phyloP scores from a whole-genome alignment of 2,888 invertebrate genomes.

The Athalia circularis region DNA sequence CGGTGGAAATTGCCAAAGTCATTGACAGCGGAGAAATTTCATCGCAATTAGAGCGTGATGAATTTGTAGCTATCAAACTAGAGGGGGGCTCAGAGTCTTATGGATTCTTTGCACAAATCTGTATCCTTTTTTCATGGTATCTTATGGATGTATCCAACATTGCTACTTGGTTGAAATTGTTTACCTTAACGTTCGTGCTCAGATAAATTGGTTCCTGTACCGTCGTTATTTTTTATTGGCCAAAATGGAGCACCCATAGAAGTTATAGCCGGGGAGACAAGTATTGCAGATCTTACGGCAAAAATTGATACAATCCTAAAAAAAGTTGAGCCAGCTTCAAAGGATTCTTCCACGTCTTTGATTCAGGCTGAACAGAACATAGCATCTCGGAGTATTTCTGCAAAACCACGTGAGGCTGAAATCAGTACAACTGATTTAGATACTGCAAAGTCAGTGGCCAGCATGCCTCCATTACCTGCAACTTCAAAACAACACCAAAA shows the following conservation, averaged over 20 bases:
- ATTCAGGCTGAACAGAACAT: constrained; percentile 61
- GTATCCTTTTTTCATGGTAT: constrained; percentile 81
- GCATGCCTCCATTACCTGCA: constrained; percentile 25
- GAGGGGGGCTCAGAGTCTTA: constrained; percentile 85
- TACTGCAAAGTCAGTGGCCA: constrained; percentile 3
- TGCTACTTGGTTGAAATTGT: neutral
- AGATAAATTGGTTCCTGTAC: constrained; percentile 86
- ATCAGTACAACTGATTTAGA: neutral
- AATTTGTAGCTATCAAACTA: constrained; percentile 87
- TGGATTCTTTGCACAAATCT: constrained; percentile 88
- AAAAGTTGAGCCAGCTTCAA: constrained; percentile 74
- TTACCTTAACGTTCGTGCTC: constrained; percentile 42
- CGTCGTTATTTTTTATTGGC: constrained; percentile 92
- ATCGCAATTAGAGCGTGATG: constrained; percentile 76
- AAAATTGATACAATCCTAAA: constrained; percentile 81
- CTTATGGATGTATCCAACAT: neutral
- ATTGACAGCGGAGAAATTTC: constrained; percentile 79
- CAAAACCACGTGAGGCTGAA: constrained; percentile 22
- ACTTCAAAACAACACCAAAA: constrained; percentile 26
- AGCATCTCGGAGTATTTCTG: constrained; percentile 17
- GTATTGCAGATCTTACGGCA: constrained; percentile 78
- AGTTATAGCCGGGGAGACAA: constrained; percentile 81
- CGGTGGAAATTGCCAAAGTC: constrained; percentile 79
- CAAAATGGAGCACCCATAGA: constrained; percentile 87
- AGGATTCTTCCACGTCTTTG: constrained; percentile 57